A percentile compares a stretch with the other conserved stretches of the same genome.
phyloP scores from a whole-genome alignment of 35 echinoderm and acorn worm species.

The Heliocidaris erythrogramma region DNA sequence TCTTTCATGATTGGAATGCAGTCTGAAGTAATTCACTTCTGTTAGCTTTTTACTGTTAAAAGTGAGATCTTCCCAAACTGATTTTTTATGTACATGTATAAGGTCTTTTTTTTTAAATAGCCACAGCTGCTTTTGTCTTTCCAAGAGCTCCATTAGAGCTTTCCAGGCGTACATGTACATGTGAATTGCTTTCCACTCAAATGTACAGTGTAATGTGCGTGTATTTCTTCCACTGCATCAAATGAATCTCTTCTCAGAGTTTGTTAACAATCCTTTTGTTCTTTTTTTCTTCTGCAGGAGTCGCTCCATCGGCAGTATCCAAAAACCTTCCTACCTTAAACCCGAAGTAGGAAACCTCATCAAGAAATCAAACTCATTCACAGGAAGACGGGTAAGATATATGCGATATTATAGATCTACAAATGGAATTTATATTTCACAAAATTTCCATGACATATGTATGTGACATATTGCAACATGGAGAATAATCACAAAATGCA shows the following conservation, averaged over 20 bases:
- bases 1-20: no score
- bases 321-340: constrained; percentile 6
- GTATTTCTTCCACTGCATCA: neutral
- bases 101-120: no score
- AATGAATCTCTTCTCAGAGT: neutral
- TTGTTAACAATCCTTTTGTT: neutral
- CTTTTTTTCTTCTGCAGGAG: neutral
- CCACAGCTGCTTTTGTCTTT: neutral
- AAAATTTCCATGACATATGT: no score
- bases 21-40: no score
- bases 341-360: neutral
- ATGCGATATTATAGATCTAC: no score
- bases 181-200: neutral
- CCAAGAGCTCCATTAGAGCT: neutral
- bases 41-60: no score
- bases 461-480: no score
- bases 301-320: neutral
- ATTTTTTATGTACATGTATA: no score
- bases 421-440: no score
- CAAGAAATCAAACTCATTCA: constrained; percentile 49
- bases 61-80: no score
- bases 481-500: no score
- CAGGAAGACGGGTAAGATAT: neutral
- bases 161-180: no score
- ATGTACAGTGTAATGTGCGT: neutral